Conservation (phyloP, 2,113 vertebrate species). For the Danionella cerebrum region DNA sequence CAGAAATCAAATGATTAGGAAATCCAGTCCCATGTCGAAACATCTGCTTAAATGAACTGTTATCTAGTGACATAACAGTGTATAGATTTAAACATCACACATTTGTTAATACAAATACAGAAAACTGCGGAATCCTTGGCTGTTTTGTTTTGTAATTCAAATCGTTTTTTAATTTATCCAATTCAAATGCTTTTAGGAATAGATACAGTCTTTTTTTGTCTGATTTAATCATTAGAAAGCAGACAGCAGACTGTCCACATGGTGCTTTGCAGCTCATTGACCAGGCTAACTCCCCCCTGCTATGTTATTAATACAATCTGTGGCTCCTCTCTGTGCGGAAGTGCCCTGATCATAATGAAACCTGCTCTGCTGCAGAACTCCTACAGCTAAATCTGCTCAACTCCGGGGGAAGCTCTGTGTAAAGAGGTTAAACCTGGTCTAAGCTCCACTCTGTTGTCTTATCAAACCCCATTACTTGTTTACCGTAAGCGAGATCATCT, state of each 20-base stretch:
- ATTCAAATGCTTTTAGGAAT: no score
- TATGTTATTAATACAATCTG: constrained; percentile 34
- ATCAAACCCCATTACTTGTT: background rate
- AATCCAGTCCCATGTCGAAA: background rate
- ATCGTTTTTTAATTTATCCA: no score
- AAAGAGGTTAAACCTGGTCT: constrained; percentile 20
- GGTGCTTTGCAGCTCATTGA: constrained; percentile 1
- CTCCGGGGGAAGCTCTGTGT: constrained; percentile 11
- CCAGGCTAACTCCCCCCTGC: background rate
- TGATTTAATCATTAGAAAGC: background rate
- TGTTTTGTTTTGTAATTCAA: no score
- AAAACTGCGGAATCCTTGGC: no score
- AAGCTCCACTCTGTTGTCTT: constrained; percentile 2
- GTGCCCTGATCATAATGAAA: constrained; percentile 15
- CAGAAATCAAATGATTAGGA: background rate
- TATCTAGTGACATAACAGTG: no score
- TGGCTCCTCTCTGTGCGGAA: constrained; percentile 18
- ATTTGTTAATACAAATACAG: no score
- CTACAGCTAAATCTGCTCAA: constrained; percentile 10
- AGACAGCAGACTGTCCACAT: background rate
- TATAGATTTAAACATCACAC: no score
- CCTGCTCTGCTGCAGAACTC: background rate
- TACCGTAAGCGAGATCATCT: background rate
- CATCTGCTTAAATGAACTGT: no score
- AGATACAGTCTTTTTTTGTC: background rate